phyloP scores from a whole-genome alignment of 2,797 vertebrate species.

The Molossus alvarezi region DNA sequence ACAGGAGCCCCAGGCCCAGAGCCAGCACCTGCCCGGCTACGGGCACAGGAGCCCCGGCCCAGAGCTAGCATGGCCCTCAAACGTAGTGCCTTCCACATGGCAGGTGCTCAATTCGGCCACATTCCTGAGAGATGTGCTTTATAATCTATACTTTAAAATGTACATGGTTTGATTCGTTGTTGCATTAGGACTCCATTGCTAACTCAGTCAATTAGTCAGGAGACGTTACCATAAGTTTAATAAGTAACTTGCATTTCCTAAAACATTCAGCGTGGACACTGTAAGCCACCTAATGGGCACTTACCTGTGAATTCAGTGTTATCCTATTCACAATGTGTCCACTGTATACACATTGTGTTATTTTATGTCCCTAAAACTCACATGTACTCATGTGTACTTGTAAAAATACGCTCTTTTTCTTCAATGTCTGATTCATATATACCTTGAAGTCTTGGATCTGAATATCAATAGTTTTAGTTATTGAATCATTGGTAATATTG shows the following conservation, averaged over 20 bases:
- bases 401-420: background rate
- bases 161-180: background rate
- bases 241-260: conserved; percentile 31
- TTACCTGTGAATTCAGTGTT: background rate
- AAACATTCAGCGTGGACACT: background rate
- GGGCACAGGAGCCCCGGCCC: no score
- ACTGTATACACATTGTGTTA: background rate
- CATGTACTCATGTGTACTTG: background rate
- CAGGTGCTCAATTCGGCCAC: background rate
- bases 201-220: background rate
- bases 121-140: background rate
- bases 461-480: background rate
- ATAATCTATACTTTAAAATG: background rate
- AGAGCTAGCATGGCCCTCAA: no score
- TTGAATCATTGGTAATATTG: conserved; percentile 17
- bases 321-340: background rate
- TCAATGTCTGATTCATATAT: background rate
- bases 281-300: background rate
- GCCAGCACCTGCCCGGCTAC: no score
- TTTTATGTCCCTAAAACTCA: background rate
- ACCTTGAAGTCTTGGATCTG: background rate
- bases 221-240: background rate
- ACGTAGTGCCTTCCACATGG: no score
- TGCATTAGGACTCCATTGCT: background rate
- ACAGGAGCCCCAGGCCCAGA: no score